phyloP scores from a whole-genome alignment of 2,888 invertebrate species.

The Dione juno region DNA sequence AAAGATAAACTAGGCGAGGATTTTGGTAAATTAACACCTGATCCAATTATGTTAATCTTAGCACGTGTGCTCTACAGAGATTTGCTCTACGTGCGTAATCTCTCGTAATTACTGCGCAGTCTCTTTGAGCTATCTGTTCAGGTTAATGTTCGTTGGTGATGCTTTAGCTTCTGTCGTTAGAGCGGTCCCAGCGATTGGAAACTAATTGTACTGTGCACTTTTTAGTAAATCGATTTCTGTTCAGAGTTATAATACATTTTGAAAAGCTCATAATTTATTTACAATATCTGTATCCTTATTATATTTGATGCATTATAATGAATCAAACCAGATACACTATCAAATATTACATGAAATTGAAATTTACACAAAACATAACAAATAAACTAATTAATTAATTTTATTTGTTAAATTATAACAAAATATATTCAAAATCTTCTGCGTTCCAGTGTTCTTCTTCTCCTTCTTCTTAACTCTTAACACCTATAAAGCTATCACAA shows the following conservation, averaged over 20 bases:
- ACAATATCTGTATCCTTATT: too few relatives aligned
- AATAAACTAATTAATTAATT: too few relatives aligned
- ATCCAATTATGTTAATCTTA: conserved; percentile 52
- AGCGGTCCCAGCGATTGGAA: conserved; percentile 13
- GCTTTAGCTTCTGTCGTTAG: conserved; percentile 28
- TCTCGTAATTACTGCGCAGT: conserved; percentile 47
- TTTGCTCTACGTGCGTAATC: conserved; percentile 49
- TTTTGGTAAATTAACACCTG: conserved; percentile 52
- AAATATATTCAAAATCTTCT: too few relatives aligned
- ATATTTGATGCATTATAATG: too few relatives aligned
- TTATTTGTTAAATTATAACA: too few relatives aligned
- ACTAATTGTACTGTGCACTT: conserved; percentile 20
- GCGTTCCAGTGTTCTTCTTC: too few relatives aligned
- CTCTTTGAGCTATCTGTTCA: conserved; percentile 43
- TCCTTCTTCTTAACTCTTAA: neutral
- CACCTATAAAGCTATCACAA: too few relatives aligned
- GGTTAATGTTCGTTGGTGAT: conserved; percentile 39
- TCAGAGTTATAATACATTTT: neutral
- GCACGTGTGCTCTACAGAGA: conserved; percentile 47
- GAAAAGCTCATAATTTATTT: neutral
- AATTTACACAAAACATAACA: too few relatives aligned
- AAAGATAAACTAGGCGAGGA: conserved; percentile 40
- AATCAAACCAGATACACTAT: too few relatives aligned
- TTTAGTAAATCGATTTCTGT: neutral
- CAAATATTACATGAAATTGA: too few relatives aligned